These are phyloP conservation scores for Drosophila bocki DNA, from an alignment of 1,140 invertebrate genomes.

Conservation along the genomic window DNA sequence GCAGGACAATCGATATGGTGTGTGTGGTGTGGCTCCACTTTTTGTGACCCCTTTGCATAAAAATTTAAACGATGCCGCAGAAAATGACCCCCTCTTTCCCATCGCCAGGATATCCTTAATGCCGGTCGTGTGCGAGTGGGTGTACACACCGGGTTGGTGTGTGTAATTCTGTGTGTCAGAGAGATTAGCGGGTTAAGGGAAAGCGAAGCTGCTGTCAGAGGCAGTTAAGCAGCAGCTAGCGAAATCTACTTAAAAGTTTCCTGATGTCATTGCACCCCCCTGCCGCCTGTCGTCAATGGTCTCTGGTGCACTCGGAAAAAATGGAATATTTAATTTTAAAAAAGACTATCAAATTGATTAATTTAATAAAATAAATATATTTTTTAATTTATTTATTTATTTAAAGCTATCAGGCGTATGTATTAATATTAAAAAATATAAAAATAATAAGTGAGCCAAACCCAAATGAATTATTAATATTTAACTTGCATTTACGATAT, in stretches of 20 bases:
- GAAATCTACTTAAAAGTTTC: slow-evolving; percentile 61
- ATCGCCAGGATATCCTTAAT: slow-evolving; percentile 14
- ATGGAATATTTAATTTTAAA: neutral
- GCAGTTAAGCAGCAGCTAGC: slow-evolving; percentile 35
- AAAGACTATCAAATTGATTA: no score
- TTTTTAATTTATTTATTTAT: no score
- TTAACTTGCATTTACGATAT: neutral
- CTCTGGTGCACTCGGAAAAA: neutral
- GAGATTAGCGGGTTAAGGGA: slow-evolving; percentile 39
- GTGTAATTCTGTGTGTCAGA: slow-evolving; percentile 27
- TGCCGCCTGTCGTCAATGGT: neutral
- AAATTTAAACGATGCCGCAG: slow-evolving; percentile 31
- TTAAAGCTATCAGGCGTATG: no score
- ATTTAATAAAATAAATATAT: neutral
- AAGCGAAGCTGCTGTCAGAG: slow-evolving; percentile 35
- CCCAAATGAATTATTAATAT: no score
- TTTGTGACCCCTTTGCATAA: slow-evolving; percentile 20
- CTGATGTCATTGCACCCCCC: slow-evolving; percentile 49
- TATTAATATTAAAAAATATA: neutral
- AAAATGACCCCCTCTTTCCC: slow-evolving; percentile 19
- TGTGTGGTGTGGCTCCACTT: slow-evolving; percentile 8
- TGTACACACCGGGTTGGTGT: slow-evolving; percentile 2
- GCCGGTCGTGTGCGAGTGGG: neutral
- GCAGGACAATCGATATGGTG: slow-evolving; percentile 27
- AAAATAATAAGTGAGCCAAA: neutral